These are phyloP conservation scores for Octomys mimax DNA, from an alignment of 2,797 vertebrate species.

Conservation along the genomic window DNA sequence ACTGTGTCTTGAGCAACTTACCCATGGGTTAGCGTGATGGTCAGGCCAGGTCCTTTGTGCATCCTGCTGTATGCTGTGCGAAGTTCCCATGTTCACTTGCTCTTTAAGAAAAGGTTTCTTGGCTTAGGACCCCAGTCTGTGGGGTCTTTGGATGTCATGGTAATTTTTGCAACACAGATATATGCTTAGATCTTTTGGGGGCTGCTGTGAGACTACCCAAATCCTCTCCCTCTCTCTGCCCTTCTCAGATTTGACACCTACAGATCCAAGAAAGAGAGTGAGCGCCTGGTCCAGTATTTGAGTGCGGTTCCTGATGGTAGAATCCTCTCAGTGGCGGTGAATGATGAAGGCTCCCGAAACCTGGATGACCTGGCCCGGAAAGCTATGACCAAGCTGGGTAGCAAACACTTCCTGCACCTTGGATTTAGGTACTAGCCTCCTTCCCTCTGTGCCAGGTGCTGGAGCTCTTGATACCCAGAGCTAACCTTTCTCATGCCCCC, in stretches of 20 bases:
- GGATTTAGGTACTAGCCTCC: slow-evolving; percentile 93
- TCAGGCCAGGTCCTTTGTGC: neutral
- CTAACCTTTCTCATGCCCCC: neutral
- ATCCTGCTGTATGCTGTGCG: too few species aligned
- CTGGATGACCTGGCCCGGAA: slow-evolving; percentile 95
- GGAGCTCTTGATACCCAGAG: neutral
- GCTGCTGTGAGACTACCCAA: neutral
- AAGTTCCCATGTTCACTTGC: neutral
- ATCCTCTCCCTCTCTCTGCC: neutral
- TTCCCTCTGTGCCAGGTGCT: slow-evolving; percentile 63
- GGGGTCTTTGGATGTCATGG: neutral
- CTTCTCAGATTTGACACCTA: slow-evolving; percentile 96
- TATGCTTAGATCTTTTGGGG: neutral
- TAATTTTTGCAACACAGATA: neutral
- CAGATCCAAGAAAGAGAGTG: slow-evolving; percentile 94
- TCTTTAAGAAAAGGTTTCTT: neutral
- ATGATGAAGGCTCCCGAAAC: slow-evolving; percentile 97
- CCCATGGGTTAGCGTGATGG: neutral
- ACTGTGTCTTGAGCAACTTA: neutral
- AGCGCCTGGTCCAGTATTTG: slow-evolving; percentile 94
- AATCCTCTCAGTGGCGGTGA: slow-evolving; percentile 95
- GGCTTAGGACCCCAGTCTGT: neutral
- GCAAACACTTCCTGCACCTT: slow-evolving; percentile 94
- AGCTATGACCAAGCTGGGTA: slow-evolving; percentile 94
- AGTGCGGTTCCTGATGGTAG: slow-evolving; percentile 90